These are phyloP conservation scores for Ploceus nigricollis DNA, from an alignment of 2,113 vertebrate genomes.

Conservation along the genomic window DNA sequence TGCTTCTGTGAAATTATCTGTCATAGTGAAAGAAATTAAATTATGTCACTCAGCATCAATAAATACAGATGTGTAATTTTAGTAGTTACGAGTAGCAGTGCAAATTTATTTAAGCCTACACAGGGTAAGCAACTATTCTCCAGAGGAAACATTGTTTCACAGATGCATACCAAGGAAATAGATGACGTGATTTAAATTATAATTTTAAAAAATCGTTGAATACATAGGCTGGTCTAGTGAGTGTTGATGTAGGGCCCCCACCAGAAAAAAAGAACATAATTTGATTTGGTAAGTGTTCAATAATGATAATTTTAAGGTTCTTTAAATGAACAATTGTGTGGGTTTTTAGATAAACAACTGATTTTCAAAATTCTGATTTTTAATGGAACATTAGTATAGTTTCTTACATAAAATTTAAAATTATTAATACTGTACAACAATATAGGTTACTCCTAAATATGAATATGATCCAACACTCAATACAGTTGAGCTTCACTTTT, in stretches of 20 bases:
- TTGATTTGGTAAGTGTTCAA: not conserved
- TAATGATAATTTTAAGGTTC: not conserved
- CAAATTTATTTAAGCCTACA: not conserved
- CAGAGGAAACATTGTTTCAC: not conserved
- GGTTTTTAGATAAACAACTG: not conserved
- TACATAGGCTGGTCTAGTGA: not conserved
- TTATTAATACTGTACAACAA: not conserved
- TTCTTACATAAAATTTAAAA: not conserved
- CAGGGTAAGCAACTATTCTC: not conserved
- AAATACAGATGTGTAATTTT: not conserved
- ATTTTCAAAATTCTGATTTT: not conserved
- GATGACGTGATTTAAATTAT: not conserved
- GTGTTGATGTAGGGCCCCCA: not conserved
- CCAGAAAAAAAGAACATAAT: not conserved
- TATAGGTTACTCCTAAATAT: not conserved
- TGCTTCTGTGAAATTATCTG: not conserved
- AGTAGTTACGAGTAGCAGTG: not conserved
- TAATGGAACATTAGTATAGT: not conserved
- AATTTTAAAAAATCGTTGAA: not conserved
- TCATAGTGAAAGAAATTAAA: not conserved
- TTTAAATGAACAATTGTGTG: fast-evolving
- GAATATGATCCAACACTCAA: not conserved
- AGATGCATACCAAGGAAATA: not conserved
- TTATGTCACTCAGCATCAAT: not conserved
- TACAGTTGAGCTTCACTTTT: not conserved